These are phyloP conservation scores for Megaustenia siamemsis DNA, from an alignment of 2,888 invertebrate species.

Conservation along the genomic window DNA sequence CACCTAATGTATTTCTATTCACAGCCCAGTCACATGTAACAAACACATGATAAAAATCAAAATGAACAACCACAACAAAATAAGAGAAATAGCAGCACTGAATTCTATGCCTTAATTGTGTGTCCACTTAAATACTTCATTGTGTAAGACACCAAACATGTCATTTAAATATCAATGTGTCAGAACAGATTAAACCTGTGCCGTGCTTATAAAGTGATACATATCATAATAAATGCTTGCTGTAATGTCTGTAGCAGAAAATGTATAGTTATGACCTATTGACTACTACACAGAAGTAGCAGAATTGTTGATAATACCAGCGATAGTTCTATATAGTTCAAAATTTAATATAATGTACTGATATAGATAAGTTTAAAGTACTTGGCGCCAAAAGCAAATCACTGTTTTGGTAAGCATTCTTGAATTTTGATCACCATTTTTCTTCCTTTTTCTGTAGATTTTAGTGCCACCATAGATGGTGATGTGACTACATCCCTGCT, in stretches of 20 bases:
- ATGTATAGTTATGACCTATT: too few species aligned
- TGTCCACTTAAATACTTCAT: neutral
- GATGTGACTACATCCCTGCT: too few species aligned
- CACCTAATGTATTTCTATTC: neutral
- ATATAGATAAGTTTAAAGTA: neutral
- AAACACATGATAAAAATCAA: neutral
- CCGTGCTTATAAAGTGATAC: too few species aligned
- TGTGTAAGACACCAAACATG: neutral
- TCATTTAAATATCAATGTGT: neutral
- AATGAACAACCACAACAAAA: conserved; percentile 5
- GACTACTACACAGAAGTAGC: too few species aligned
- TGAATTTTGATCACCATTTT: neutral
- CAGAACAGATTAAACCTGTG: neutral
- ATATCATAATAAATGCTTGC: neutral
- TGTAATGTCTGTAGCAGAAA: neutral
- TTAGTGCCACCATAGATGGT: too few species aligned
- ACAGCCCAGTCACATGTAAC: conserved; percentile 23
- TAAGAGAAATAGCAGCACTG: neutral
- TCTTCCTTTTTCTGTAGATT: too few species aligned
- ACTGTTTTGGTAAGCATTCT: neutral
- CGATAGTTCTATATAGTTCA: too few species aligned
- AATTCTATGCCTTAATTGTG: neutral
- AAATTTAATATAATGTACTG: too few species aligned
- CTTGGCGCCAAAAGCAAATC: neutral
- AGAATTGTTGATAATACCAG: neutral